A percentile compares a stretch with the other conserved stretches of the same genome.
Evolutionary conservation across 2,797 vertebrate species (phyloP).

Genomic region (Enoplosus armatus): DNA sequence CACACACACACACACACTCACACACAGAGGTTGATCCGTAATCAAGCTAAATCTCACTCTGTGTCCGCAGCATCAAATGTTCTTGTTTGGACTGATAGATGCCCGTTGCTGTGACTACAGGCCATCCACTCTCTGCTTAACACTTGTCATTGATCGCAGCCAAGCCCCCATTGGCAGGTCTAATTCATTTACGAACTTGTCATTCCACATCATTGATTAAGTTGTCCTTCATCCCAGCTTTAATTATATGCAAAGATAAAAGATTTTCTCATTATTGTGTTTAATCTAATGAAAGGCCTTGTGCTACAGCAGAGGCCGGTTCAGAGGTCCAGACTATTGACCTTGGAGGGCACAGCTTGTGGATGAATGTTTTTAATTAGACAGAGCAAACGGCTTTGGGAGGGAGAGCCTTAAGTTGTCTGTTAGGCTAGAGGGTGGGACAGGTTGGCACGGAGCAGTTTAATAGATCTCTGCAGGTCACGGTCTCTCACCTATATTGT

Average conservation of each 20-base stretch:
- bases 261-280: conserved; percentile 98
- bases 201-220: conserved; percentile 96
- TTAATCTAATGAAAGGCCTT: conserved; percentile 97
- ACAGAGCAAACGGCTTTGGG: conserved; percentile 75
- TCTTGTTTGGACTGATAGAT: conserved; percentile 56
- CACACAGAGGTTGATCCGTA: conserved; percentile 9
- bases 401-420: conserved; percentile 69
- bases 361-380: conserved; percentile 94
- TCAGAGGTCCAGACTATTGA: conserved; percentile 94
- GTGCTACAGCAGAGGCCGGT: conserved; percentile 91
- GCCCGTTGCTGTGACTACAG: conserved; percentile 58
- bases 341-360: conserved; percentile 82
- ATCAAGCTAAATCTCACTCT: conserved; percentile 21
- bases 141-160: conserved; percentile 91
- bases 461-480: conserved; percentile 68
- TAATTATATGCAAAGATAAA: conserved; percentile 98
- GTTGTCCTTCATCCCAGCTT: conserved; percentile 93
- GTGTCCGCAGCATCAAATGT: conserved; percentile 28
- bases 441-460: conserved; percentile 49
- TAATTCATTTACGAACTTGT: conserved; percentile 99
- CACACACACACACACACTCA: conserved; percentile 1
- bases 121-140: conserved; percentile 85
- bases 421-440: conserved; percentile 58
- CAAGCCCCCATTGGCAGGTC: conserved; percentile 91
- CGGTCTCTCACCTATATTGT: conserved; percentile 61